Evolutionary conservation across 2,797 vertebrate species (phyloP).

Genomic region (Microctenopoma steveboyesi): DNA sequence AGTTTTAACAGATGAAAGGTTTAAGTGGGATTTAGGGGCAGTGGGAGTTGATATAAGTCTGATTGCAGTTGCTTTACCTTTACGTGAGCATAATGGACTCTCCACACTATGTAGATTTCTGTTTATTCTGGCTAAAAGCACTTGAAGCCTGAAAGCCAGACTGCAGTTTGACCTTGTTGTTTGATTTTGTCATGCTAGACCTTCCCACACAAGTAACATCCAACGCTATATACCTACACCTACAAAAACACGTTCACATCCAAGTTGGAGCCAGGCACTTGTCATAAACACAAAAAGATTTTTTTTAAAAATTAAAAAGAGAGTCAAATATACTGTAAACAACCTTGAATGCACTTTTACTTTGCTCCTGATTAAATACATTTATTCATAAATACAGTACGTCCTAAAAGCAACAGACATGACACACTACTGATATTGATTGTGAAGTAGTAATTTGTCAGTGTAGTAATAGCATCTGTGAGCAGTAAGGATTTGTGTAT

Average conservation of each 20-base stretch:
- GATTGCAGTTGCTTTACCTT: background rate
- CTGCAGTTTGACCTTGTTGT: conserved; percentile 8
- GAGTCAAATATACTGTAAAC: background rate
- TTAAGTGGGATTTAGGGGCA: background rate
- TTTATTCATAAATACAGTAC: conserved; percentile 10
- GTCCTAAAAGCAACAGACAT: background rate
- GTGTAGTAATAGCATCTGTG: background rate
- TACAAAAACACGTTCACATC: background rate
- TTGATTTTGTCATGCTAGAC: background rate
- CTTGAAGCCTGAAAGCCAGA: background rate
- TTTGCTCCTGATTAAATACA: background rate
- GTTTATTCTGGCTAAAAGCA: conserved; percentile 20
- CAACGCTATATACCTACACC: conserved; percentile 3
- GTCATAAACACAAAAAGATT: background rate
- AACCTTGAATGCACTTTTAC: background rate
- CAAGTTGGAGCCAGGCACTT: background rate
- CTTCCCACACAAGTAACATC: conserved; percentile 10
- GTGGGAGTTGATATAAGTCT: background rate
- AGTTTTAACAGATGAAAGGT: background rate
- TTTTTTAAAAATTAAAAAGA: too few species aligned
- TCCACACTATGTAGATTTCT: conserved; percentile 11
- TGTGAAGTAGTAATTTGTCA: background rate
- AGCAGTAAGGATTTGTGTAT: conserved; percentile 9
- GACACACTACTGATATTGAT: background rate
- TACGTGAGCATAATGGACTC: conserved; percentile 1